Evolutionary conservation across 1,140 invertebrate species (phyloP).

Genomic region (Caenorhabditis tropicalis): DNA sequence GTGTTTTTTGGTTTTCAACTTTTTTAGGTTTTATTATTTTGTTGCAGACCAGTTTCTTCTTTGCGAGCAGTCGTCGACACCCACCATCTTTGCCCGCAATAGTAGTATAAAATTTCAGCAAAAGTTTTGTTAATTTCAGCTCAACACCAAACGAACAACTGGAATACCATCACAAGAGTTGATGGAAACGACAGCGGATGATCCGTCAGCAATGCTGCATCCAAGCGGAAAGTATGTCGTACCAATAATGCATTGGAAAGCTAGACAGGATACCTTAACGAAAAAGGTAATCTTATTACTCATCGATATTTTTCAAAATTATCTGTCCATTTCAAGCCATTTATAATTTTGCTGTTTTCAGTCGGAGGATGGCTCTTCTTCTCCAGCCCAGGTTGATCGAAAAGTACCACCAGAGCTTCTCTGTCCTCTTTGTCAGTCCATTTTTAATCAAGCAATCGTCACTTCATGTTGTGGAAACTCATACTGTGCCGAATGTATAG

Average conservation of each 20-base stretch:
- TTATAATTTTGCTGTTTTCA: neutral
- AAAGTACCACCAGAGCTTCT: constrained; percentile 79
- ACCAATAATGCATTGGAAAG: constrained; percentile 87
- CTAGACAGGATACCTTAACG: constrained; percentile 66
- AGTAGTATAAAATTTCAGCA: constrained; percentile 14
- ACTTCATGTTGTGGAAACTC: constrained; percentile 96
- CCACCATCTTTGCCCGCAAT: neutral
- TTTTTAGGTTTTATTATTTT: neutral
- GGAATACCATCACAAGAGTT: constrained; percentile 93
- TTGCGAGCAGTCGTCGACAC: neutral
- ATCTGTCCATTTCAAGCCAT: neutral
- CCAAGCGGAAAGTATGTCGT: constrained; percentile 88
- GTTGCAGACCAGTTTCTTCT: neutral
- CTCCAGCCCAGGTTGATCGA: neutral
- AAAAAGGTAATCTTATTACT: constrained; percentile 3
- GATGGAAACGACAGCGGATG: constrained; percentile 86
- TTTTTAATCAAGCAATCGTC: constrained; percentile 93
- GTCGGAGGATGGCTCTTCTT: constrained; percentile 76
- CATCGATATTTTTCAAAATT: neutral
- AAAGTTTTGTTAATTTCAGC: constrained; percentile 61
- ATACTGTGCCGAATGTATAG: constrained; percentile 93
- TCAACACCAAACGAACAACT: constrained; percentile 88
- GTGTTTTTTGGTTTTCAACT: neutral
- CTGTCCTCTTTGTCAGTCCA: constrained; percentile 88
- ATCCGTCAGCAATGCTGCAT: constrained; percentile 89